phyloP scores from a whole-genome alignment of 2,113 vertebrate species.

The Thamnophis sirtalis region DNA sequence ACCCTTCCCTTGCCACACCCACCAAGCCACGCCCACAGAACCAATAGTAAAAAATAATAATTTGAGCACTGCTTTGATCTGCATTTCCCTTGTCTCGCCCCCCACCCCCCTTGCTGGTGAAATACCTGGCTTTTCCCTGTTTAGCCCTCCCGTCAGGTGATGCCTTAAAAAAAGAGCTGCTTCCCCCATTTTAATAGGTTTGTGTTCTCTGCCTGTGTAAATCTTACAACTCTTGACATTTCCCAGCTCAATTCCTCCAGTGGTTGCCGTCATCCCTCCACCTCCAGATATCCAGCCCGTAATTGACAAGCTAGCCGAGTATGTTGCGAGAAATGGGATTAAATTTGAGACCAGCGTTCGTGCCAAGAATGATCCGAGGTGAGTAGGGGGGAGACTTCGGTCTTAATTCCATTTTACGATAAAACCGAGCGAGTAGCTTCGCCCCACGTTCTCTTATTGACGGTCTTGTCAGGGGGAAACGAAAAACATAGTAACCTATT shows the following conservation, averaged over 20 bases:
- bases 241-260: conserved; percentile 73
- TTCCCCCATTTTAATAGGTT: neutral
- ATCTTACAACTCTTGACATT: neutral
- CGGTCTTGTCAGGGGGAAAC: neutral
- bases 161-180: neutral
- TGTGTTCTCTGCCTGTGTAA: conserved; percentile 10
- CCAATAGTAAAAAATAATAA: no score
- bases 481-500: neutral
- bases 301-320: conserved; percentile 96
- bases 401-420: neutral
- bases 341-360: conserved; percentile 95
- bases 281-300: conserved; percentile 96
- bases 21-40: no score
- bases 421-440: neutral
- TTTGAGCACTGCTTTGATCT: neutral
- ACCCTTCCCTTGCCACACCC: no score
- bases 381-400: conserved; percentile 26
- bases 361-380: conserved; percentile 95
- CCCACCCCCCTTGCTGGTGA: no score
- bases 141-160: neutral
- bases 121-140: neutral
- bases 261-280: conserved; percentile 90
- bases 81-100: neutral
- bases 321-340: conserved; percentile 90
- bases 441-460: neutral